phyloP scores from a whole-genome alignment of 1,140 invertebrate species.

The Arctopsyche grandis region DNA sequence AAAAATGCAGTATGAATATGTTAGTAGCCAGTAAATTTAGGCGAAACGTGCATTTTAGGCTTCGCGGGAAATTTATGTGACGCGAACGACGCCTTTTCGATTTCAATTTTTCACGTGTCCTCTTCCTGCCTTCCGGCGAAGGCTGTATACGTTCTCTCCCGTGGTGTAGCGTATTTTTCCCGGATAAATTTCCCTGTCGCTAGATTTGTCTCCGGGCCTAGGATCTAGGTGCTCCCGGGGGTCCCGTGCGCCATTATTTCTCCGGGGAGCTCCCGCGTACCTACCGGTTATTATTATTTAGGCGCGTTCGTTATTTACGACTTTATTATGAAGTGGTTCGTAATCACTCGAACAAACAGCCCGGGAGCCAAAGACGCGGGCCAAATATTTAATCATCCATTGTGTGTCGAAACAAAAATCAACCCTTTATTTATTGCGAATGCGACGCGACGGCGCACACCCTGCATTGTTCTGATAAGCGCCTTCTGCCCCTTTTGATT shows the following conservation, averaged over 20 bases:
- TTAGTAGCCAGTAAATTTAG: not conserved
- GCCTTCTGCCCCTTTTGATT: too few relatives aligned
- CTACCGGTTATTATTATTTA: slow-evolving; percentile 31
- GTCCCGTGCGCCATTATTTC: slow-evolving; percentile 30
- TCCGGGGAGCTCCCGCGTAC: not conserved
- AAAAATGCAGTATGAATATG: not conserved
- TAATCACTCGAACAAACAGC: slow-evolving; percentile 31
- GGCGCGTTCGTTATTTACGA: slow-evolving; percentile 34
- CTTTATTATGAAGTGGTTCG: slow-evolving; percentile 28
- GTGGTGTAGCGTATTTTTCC: slow-evolving; percentile 9
- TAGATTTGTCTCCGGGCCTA: slow-evolving; percentile 8
- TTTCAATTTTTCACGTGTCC: slow-evolving; percentile 21
- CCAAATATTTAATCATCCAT: slow-evolving; percentile 7
- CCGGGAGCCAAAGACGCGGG: not conserved
- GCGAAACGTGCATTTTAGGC: not conserved
- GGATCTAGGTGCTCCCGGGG: slow-evolving; percentile 7
- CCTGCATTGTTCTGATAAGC: too few relatives aligned
- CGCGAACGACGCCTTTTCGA: slow-evolving; percentile 25
- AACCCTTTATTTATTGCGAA: slow-evolving; percentile 1
- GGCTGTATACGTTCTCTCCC: not conserved
- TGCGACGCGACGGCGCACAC: not conserved
- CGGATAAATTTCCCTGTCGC: slow-evolving; percentile 17
- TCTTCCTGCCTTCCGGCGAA: not conserved
- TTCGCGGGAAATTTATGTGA: slow-evolving; percentile 1
- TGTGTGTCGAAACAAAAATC: not conserved